Percentiles rank a stretch among this genome's conserved stretches.
Evolutionary conservation across 2,113 vertebrate genomes (phyloP).

Genomic region (Rissa tridactyla): DNA sequence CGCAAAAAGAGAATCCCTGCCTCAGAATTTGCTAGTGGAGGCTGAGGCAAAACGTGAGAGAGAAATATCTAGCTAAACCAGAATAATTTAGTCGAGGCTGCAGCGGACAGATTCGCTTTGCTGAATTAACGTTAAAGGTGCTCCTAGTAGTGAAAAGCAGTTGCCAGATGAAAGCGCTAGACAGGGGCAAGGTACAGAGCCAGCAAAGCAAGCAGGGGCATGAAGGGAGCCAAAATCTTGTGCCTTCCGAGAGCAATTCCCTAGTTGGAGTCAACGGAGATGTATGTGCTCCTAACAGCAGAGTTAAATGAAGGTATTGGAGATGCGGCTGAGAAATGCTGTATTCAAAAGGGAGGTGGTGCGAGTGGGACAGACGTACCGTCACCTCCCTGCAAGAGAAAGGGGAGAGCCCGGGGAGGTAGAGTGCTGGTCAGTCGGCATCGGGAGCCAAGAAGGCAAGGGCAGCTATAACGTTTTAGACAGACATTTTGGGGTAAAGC

Average conservation of each 20-base stretch:
- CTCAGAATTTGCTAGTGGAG: neutral
- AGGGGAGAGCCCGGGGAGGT: neutral
- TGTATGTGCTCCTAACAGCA: neutral
- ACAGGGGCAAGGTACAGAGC: neutral
- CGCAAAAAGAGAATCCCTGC: neutral
- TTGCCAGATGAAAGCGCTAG: neutral
- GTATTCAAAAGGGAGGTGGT: neutral
- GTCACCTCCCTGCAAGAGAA: neutral
- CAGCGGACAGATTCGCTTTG: rapidly evolving
- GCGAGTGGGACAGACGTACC: neutral
- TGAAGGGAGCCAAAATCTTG: too few relatives aligned
- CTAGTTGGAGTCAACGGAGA: neutral
- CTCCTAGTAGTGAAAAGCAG: neutral
- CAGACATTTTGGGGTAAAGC: neutral
- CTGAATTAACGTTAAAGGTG: neutral
- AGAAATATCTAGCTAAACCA: neutral
- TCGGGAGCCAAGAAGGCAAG: neutral
- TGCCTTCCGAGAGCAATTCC: neutral
- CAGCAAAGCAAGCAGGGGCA: neutral
- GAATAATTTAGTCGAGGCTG: neutral
- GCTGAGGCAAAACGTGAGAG: neutral
- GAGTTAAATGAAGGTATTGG: neutral
- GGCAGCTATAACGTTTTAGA: neutral
- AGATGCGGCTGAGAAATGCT: neutral
- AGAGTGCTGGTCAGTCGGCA: neutral